Conservation (phyloP, 2,888 invertebrate genomes). For the Atherix ibis region DNA sequence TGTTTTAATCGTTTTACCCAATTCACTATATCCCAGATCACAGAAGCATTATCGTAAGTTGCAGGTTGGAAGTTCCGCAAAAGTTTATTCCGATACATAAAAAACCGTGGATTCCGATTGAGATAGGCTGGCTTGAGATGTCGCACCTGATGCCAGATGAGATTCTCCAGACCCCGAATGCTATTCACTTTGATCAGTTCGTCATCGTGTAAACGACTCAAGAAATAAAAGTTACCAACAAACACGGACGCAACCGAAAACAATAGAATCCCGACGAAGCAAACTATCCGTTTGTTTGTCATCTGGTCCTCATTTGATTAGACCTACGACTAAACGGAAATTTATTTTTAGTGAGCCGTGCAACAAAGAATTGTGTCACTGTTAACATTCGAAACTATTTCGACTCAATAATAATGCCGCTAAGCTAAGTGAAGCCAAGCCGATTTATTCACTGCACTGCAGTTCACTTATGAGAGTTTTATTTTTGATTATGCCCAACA, state of each 20-base stretch:
- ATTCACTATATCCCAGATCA: constrained; percentile 35
- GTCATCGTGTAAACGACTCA: constrained; percentile 29
- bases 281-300: constrained; percentile 14
- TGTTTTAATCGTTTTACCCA: constrained; percentile 21
- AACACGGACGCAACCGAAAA: constrained; percentile 13
- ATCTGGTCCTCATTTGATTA: constrained; percentile 10
- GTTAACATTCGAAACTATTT: constrained; percentile 2
- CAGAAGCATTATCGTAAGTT: constrained; percentile 35
- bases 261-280: constrained; percentile 11
- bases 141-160: constrained; percentile 24
- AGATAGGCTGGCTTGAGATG: constrained; percentile 29
- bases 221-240: constrained; percentile 28
- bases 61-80: constrained; percentile 26
- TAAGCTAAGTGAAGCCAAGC: too few relatives aligned
- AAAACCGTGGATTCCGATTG: constrained; percentile 31
- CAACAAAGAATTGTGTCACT: constrained; percentile 4
- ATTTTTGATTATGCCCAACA: too few relatives aligned
- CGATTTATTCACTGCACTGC: too few relatives aligned
- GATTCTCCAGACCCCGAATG: constrained; percentile 27
- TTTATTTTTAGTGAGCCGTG: neutral
- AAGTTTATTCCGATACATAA: constrained; percentile 29
- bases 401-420: too few relatives aligned
- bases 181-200: constrained; percentile 30
- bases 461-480: too few relatives aligned
- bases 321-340: constrained; percentile 5